Conservation (phyloP, 2,888 invertebrate species). For the Fabriciana adippe region DNA sequence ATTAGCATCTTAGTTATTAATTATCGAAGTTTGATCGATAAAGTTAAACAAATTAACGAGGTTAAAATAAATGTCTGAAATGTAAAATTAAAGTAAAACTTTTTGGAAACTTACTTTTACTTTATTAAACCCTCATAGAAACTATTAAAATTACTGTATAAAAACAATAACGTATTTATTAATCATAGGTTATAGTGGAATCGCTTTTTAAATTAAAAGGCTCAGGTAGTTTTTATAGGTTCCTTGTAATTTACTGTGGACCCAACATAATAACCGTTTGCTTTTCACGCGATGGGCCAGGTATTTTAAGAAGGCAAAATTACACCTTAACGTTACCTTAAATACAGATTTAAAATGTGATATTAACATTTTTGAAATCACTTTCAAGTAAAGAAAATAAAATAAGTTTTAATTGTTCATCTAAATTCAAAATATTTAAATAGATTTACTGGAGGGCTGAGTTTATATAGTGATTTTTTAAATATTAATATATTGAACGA, state of each 20-base stretch:
- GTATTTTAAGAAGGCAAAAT: constrained; percentile 14
- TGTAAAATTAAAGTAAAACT: no score
- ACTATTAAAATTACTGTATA: neutral
- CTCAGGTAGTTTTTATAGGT: constrained; percentile 24
- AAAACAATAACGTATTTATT: constrained; percentile 9
- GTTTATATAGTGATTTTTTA: no score
- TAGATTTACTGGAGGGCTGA: no score
- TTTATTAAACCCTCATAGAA: neutral
- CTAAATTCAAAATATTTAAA: no score
- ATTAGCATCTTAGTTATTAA: no score
- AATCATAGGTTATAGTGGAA: constrained; percentile 14
- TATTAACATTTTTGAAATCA: neutral
- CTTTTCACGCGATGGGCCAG: constrained; percentile 17
- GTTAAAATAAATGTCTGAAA: no score
- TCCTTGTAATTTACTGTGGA: constrained; percentile 25
- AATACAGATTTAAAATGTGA: constrained; percentile 1
- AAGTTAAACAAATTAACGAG: no score
- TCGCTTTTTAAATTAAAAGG: constrained; percentile 28
- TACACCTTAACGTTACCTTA: constrained; percentile 1
- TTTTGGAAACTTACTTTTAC: no score
- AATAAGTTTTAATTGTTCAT: no score
- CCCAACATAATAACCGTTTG: constrained; percentile 24
- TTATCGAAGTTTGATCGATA: no score
- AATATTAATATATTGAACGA: no score
- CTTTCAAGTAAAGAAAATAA: neutral